Percentiles rank a stretch among this genome's conserved stretches.
Conservation (phyloP, 2,888 invertebrate genomes). For the Phytoseiulus persimilis region DNA sequence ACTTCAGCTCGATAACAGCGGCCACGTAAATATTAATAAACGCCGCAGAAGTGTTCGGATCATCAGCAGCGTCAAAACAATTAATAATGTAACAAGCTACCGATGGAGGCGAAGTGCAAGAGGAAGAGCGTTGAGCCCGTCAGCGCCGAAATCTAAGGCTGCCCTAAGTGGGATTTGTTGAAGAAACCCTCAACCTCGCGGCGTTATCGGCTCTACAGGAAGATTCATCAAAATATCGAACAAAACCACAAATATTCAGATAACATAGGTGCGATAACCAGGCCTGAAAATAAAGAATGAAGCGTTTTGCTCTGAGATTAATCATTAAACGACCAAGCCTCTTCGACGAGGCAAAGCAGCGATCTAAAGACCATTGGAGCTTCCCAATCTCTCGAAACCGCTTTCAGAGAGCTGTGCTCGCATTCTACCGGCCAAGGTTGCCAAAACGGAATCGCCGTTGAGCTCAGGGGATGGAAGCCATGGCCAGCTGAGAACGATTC, state of each 20-base stretch:
- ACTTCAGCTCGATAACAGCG: background rate
- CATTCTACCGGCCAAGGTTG: no score
- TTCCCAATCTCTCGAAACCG: no score
- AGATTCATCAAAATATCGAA: background rate
- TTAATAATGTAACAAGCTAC: background rate
- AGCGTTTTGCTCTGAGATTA: background rate
- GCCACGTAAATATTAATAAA: background rate
- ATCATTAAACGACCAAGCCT: background rate
- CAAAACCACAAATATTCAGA: conserved; percentile 5
- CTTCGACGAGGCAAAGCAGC: background rate
- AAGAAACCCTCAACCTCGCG: background rate
- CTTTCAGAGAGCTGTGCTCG: no score
- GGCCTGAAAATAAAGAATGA: background rate
- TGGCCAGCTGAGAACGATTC: no score
- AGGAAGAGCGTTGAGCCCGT: background rate
- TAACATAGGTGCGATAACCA: background rate
- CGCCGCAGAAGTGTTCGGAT: background rate
- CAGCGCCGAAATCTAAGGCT: background rate
- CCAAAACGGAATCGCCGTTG: no score
- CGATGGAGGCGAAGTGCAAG: background rate
- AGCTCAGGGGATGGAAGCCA: no score
- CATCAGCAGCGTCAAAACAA: background rate
- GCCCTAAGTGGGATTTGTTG: background rate
- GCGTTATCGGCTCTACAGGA: background rate
- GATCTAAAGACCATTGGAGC: background rate